Evolutionary conservation across 2,113 vertebrate genomes (phyloP).

Genomic region (Thunnus maccoyii): DNA sequence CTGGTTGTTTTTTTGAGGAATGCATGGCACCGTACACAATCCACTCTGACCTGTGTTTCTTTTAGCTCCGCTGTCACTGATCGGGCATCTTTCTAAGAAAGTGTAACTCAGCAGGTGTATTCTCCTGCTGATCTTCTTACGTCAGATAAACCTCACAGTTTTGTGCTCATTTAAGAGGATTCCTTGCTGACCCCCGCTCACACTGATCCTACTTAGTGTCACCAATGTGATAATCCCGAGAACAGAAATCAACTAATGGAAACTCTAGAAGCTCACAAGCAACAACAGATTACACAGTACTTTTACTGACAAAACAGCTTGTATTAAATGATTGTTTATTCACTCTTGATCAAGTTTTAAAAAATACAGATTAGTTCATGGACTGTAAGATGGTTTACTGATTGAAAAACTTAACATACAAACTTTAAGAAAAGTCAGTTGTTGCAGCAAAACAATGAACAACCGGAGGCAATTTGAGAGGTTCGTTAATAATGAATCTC

Average conservation of each 20-base stretch:
- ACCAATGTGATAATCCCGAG: constrained; percentile 63
- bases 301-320: constrained; percentile 9
- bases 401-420: not conserved
- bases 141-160: constrained; percentile 67
- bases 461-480: not conserved
- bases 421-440: not conserved
- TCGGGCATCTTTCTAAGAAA: constrained; percentile 53
- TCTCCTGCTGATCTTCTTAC: constrained; percentile 68
- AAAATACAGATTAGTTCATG: not conserved
- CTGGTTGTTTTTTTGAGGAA: constrained; percentile 23
- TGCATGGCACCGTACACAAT: not conserved
- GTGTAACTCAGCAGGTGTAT: constrained; percentile 68
- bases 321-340: not conserved
- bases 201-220: constrained; percentile 68
- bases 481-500: constrained; percentile 16
- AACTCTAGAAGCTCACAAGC: constrained; percentile 21
- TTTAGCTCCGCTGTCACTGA: constrained; percentile 15
- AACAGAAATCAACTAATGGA: constrained; percentile 74
- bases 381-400: not conserved
- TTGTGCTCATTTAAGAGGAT: constrained; percentile 77
- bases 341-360: not conserved
- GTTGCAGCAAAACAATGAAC: not conserved
- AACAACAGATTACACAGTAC: constrained; percentile 31
- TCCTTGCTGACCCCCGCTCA: constrained; percentile 57
- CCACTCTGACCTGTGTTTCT: too few relatives aligned